A percentile compares a stretch with the other conserved stretches of the same genome.
Conservation (phyloP, 2,888 invertebrate species). For the Lottia scabra region DNA sequence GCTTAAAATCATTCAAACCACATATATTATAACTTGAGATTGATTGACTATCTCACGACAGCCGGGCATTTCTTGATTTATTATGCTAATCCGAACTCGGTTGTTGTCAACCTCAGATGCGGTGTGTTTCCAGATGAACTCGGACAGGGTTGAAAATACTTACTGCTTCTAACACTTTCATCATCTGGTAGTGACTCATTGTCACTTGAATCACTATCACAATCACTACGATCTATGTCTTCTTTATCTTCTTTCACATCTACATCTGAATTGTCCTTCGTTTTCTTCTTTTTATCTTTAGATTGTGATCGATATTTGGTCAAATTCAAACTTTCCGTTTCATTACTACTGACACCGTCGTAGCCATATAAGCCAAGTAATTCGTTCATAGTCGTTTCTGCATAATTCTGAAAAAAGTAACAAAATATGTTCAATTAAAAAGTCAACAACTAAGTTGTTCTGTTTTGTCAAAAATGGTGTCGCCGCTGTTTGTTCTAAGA, state of each 20-base stretch:
- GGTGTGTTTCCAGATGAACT: no score
- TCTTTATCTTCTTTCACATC: constrained; percentile 5
- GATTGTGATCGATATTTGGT: constrained; percentile 15
- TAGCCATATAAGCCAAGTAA: constrained; percentile 93
- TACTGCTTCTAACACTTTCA: background rate
- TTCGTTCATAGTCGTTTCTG: constrained; percentile 93
- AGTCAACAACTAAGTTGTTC: background rate
- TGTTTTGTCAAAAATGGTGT: background rate
- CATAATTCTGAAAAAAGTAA: constrained; percentile 79
- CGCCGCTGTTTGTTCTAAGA: no score
- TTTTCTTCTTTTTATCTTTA: constrained; percentile 15
- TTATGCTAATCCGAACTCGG: no score
- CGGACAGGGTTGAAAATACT: background rate
- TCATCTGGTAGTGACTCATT: background rate
- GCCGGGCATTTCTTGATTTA: no score
- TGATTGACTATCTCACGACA: no score
- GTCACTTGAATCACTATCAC: constrained; percentile 8
- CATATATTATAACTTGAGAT: no score
- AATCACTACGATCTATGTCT: constrained; percentile 16
- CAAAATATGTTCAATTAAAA: background rate
- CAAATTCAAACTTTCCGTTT: constrained; percentile 7
- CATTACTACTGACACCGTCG: constrained; percentile 71
- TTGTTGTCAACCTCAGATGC: no score
- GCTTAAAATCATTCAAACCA: no score
- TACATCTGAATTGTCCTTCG: background rate